Evolutionary conservation across 2,888 invertebrate species (phyloP).

Genomic region (Lasioglossum oenotherae): DNA sequence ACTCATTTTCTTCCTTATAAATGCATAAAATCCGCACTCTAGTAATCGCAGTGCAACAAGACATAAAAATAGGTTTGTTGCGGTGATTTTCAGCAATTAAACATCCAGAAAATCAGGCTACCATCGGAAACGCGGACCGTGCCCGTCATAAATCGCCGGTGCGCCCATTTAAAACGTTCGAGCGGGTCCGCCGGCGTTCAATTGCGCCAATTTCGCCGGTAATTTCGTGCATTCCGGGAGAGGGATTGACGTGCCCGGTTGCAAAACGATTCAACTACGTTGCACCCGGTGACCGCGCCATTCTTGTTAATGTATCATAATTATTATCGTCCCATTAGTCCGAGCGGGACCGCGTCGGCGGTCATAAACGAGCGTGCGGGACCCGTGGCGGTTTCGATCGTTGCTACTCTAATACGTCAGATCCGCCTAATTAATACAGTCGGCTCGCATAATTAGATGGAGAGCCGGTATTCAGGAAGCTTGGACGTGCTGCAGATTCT

Average conservation of each 20-base stretch:
- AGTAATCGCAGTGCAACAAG: too few species aligned
- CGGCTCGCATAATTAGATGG: constrained; percentile 33
- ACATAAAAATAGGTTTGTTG: background rate
- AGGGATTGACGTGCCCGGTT: constrained; percentile 30
- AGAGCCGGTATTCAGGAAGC: background rate
- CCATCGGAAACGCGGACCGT: background rate
- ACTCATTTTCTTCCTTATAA: too few species aligned
- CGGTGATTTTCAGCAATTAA: background rate
- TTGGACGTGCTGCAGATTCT: background rate
- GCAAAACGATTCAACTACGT: constrained; percentile 54
- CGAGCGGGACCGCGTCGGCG: constrained; percentile 49
- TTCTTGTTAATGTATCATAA: constrained; percentile 68
- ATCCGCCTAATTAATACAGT: constrained; percentile 61
- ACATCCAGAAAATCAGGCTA: background rate
- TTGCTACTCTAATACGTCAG: constrained; percentile 46
- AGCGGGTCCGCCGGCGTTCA: background rate
- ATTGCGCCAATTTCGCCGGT: constrained; percentile 29
- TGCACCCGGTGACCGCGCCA: constrained; percentile 44
- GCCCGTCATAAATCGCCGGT: background rate
- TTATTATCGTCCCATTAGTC: constrained; percentile 66
- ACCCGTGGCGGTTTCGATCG: constrained; percentile 53
- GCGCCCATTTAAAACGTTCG: background rate
- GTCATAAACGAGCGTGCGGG: constrained; percentile 40
- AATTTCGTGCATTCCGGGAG: constrained; percentile 37
- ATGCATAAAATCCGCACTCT: too few species aligned